Evolutionary conservation across 2,113 vertebrate species (phyloP).

Genomic region (Spea multiplicata): DNA sequence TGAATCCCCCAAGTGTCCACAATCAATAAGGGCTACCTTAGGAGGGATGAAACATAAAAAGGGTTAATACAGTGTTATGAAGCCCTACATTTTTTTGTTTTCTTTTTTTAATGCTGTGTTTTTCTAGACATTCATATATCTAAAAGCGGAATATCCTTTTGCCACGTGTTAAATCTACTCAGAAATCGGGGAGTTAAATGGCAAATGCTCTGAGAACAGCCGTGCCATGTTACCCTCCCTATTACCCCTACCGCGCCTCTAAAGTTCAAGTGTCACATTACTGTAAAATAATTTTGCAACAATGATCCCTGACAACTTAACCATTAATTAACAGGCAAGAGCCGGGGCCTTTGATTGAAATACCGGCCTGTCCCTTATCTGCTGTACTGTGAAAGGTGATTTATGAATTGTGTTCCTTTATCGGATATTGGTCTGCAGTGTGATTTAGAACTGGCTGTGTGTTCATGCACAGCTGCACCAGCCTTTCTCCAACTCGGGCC

Average conservation of each 20-base stretch:
- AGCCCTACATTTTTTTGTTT: no score
- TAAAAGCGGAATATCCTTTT: not conserved
- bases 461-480: slow-evolving; percentile 53
- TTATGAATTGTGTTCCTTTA: slow-evolving; percentile 61
- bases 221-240: slow-evolving; percentile 44
- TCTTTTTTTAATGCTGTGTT: no score
- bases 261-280: slow-evolving; percentile 27
- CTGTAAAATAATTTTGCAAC: slow-evolving; percentile 29
- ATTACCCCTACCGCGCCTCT: slow-evolving; percentile 16
- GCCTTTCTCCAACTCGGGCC: slow-evolving; percentile 54
- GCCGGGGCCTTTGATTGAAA: slow-evolving; percentile 17
- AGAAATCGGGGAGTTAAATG: not conserved
- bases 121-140: not conserved
- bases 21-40: no score
- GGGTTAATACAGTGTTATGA: no score
- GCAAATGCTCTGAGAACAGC: slow-evolving; percentile 21
- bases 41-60: no score
- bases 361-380: slow-evolving; percentile 51
- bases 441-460: slow-evolving; percentile 58
- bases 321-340: slow-evolving; percentile 22
- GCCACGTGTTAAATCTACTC: not conserved
- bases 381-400: slow-evolving; percentile 56
- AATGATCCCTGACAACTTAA: slow-evolving; percentile 19
- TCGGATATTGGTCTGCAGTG: slow-evolving; percentile 50
- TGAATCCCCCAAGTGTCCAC: no score